These are phyloP conservation scores for Zonitis immaculata DNA, from an alignment of 2,888 invertebrate genomes.

Conservation along the genomic window DNA sequence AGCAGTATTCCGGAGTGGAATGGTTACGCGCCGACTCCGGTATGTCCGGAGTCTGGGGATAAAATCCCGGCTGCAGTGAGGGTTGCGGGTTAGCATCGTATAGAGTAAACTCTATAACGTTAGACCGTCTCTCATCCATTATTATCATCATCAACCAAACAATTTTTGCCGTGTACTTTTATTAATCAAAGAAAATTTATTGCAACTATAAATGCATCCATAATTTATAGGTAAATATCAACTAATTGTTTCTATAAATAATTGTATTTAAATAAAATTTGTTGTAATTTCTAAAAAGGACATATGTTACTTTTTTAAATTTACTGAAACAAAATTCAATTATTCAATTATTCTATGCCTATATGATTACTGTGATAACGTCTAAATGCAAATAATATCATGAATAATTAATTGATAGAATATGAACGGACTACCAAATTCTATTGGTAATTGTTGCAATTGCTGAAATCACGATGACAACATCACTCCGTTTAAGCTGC, in stretches of 20 bases:
- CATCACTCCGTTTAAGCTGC: background rate
- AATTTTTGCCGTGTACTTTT: constrained; percentile 14
- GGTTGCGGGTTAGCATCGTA: constrained; percentile 37
- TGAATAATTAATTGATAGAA: background rate
- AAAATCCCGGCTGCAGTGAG: constrained; percentile 41
- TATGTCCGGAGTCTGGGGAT: constrained; percentile 29
- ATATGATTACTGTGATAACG: too few species aligned
- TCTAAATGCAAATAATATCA: too few species aligned
- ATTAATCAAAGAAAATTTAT: too few species aligned
- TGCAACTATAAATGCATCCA: constrained; percentile 7
- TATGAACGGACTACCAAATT: background rate
- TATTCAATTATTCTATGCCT: background rate
- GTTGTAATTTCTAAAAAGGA: background rate
- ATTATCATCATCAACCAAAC: constrained; percentile 1
- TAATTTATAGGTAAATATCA: background rate
- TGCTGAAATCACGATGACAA: background rate
- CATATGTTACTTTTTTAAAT: too few species aligned
- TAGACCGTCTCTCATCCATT: constrained; percentile 13
- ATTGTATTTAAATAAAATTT: background rate
- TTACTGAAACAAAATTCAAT: too few species aligned
- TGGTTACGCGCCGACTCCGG: constrained; percentile 28
- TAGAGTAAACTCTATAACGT: constrained; percentile 25
- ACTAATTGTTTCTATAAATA: background rate
- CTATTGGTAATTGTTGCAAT: background rate
- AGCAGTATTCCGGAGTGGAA: constrained; percentile 8